A percentile compares a stretch with the other conserved stretches of the same genome.
Evolutionary conservation across 2,113 vertebrate genomes (phyloP).

Genomic region (Condylura cristata): DNA sequence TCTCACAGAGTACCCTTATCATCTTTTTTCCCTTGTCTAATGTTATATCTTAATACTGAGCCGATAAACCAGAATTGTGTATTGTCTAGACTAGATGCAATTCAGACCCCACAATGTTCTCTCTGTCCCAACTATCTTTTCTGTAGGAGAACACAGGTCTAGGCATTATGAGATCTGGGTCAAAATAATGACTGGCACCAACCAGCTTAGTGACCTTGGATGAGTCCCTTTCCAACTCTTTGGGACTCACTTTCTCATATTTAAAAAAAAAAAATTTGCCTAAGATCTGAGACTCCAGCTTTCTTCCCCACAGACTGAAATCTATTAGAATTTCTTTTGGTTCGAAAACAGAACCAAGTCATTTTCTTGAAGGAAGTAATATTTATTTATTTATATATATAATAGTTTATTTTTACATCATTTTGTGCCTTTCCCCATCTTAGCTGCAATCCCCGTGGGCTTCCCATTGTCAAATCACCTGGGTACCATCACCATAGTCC

Average conservation of each 20-base stretch:
- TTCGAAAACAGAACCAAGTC: not conserved
- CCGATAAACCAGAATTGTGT: not conserved
- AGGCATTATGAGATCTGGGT: not conserved
- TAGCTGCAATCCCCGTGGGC: too few relatives aligned
- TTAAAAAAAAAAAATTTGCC: not conserved
- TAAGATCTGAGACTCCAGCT: not conserved
- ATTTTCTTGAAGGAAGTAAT: not conserved
- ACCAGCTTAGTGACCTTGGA: not conserved
- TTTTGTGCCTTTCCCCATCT: too few relatives aligned
- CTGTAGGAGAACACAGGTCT: not conserved
- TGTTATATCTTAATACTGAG: not conserved
- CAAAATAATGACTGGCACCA: not conserved
- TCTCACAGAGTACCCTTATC: not conserved
- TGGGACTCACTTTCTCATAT: not conserved
- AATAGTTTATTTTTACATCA: too few relatives aligned
- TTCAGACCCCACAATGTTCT: not conserved
- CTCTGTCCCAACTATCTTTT: not conserved
- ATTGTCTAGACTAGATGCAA: not conserved
- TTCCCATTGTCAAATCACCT: too few relatives aligned
- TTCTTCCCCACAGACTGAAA: not conserved
- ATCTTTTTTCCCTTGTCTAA: not conserved
- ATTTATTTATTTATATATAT: too few relatives aligned
- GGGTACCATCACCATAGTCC: too few relatives aligned
- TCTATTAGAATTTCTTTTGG: not conserved
- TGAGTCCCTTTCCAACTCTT: not conserved